These are phyloP conservation scores for Eubasilissa splendida DNA, from an alignment of 2,888 invertebrate species.

Conservation along the genomic window DNA sequence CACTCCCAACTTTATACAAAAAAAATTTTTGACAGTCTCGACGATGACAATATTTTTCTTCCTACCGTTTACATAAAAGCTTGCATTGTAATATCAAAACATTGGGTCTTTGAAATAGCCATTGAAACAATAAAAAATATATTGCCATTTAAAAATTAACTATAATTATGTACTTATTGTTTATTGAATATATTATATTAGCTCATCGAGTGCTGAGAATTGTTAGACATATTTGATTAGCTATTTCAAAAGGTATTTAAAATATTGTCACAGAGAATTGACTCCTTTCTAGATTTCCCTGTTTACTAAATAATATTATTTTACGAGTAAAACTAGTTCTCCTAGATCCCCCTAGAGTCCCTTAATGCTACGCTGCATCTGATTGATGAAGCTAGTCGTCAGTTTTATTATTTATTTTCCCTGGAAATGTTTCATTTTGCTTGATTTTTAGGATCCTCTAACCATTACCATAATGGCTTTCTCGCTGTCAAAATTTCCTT, in stretches of 20 bases:
- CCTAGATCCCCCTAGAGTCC: conserved; percentile 23
- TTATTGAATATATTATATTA: no score
- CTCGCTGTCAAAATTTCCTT: conserved; percentile 21
- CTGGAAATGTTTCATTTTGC: conserved; percentile 1
- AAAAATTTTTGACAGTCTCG: conserved; percentile 14
- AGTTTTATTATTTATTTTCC: conserved; percentile 5
- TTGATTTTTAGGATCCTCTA: conserved; percentile 14
- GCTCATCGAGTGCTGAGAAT: background rate
- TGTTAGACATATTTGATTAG: background rate
- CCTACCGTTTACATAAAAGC: no score
- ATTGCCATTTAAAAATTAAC: background rate
- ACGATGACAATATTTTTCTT: conserved; percentile 6
- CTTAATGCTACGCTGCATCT: conserved; percentile 9
- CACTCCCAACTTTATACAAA: conserved; percentile 13
- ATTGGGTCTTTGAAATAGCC: background rate
- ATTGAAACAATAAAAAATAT: background rate
- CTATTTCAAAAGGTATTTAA: background rate
- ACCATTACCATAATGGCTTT: conserved; percentile 23
- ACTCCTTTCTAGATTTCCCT: conserved; percentile 14
- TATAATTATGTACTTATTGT: background rate
- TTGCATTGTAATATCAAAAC: background rate
- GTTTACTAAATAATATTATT: conserved; percentile 27
- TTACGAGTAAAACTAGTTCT: conserved; percentile 22
- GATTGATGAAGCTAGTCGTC: background rate
- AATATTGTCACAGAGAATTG: conserved; percentile 34